Base-by-base conservation (phyloP, 2,888 invertebrate genomes). In the Abscondita cerata region DNA sequence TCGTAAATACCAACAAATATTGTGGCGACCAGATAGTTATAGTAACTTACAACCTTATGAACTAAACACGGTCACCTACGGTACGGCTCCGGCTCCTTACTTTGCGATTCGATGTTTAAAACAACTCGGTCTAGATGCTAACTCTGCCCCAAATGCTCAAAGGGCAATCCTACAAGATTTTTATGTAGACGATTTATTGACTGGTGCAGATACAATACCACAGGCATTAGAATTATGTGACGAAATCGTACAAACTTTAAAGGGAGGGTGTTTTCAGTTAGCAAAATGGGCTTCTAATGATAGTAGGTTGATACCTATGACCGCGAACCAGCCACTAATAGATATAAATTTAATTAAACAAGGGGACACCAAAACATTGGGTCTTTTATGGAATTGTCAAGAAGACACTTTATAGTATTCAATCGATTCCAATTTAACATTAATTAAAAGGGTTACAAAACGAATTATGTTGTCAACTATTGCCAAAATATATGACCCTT, bases 1-100 rank as follows among this genome's bases (percentile, higher is more conserved):
- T n/a, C 4, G 1, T 4, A 38, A n/a, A 4, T 38, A 38, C 5
- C 19, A 15, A 18, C 19, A 9, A 47, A 47, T 19, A 18, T 1
- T 47, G 5, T 47, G 47, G 47, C 19, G 19, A 9, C 1, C 2
- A 11, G 9, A 18, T 25, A 6, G 2, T 18, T 2, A 9, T 1
- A 11, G 2, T 3, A 1, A 5, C 1, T 9, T 47, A 13, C n/a
- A 19, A 47, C 16, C 19, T 1, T 64, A 48, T 33, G 11, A 51
- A 12, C 9, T 64, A 36, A 53, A 40, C 13, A 54, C 58, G 9
- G 44, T 64, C 6, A 64, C 61, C 6, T 64, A 18, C n/a, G 64
- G 60, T 5, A 59, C 54, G 1, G 13, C 9, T 11, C 16, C 48
- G 34, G 56, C 58, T 1, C 16, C 55, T 8, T 59, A 38, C 19